Conservation (phyloP, 2,113 vertebrate genomes). For the Plestiodon gilberti region DNA sequence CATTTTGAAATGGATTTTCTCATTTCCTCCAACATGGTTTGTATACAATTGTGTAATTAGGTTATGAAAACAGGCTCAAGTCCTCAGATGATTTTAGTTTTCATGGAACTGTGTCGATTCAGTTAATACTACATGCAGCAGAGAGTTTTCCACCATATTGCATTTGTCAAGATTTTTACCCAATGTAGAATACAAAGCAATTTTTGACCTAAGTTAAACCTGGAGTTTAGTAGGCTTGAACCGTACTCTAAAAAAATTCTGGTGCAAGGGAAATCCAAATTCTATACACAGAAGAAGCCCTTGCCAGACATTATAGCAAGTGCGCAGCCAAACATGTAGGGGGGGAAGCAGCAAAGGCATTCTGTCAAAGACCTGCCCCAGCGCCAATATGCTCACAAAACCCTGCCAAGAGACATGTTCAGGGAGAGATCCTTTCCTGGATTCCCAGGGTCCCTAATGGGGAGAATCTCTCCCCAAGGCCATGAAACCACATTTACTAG, state of each 20-base stretch:
- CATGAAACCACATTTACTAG: no score
- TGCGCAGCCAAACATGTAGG: no score
- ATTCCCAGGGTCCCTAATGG: no score
- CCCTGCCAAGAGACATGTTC: no score
- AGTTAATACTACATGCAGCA: slow-evolving; percentile 9
- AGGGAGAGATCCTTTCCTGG: no score
- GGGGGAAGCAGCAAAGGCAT: no score
- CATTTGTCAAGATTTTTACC: neutral
- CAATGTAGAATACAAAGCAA: neutral
- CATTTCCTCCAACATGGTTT: slow-evolving; percentile 46
- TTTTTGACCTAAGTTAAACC: neutral
- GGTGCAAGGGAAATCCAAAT: neutral
- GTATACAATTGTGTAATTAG: slow-evolving; percentile 33
- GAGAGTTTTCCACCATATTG: slow-evolving; percentile 2
- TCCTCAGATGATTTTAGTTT: slow-evolving; percentile 9
- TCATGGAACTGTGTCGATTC: neutral
- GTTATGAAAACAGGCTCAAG: slow-evolving; percentile 9
- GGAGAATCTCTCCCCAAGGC: no score
- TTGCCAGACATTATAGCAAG: no score
- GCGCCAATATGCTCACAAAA: no score
- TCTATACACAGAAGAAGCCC: neutral
- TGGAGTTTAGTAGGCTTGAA: neutral
- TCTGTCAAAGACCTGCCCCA: no score
- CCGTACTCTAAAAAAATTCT: neutral
- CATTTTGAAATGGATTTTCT: slow-evolving; percentile 49